Evolutionary conservation across 2,113 vertebrate genomes (phyloP), one percentile per base, ranked within the genome.

Genomic region (Siniperca knerii): DNA sequence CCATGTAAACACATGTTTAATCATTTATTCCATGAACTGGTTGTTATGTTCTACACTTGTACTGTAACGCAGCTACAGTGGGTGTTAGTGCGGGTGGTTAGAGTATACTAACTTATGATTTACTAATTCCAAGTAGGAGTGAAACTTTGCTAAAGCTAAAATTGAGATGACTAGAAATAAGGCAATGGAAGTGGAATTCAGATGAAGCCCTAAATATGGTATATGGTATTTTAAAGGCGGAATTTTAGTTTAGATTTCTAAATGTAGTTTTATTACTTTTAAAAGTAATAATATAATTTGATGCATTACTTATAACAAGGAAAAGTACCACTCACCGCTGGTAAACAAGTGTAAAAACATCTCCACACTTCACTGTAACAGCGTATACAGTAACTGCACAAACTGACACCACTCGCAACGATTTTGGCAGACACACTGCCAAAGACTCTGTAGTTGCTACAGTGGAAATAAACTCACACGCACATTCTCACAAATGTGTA

Each of bases 401-500:
- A 69, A 74, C 66, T 71, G 55, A 46, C 67, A 76, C 57, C 58
- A 50, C 73, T 73, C 50, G 60, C 50, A 83, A 83, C 68, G 86
- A 79, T 85, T 87, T 87, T 87, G 68, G 65, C 81, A 79, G 73
- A 87, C 40, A 48, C 66, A 52, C 68, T 68, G 85, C 83, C 87
- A 81, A 69, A 87, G 85, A 79, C 46, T 88, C 4, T 3, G 29
- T 42, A 46, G 74, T 60, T 85, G 70, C 75, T 75, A 57, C 46
- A 75, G 79, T 77, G 35, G 50, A 89, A 80, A 88, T 84, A 91
- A 68, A 87, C 81, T 82, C 77, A 64, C 82, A 64, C 8, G 18
- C 77, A 77, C 58, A 78, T 52, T 66, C 84, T 77, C 85, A 82
- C 80, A 88, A 82, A 81, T 44, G 64, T 88, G 84, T 81, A 84